Evolutionary conservation across 2,888 invertebrate species (phyloP).

Genomic region (Campoplex capitator): DNA sequence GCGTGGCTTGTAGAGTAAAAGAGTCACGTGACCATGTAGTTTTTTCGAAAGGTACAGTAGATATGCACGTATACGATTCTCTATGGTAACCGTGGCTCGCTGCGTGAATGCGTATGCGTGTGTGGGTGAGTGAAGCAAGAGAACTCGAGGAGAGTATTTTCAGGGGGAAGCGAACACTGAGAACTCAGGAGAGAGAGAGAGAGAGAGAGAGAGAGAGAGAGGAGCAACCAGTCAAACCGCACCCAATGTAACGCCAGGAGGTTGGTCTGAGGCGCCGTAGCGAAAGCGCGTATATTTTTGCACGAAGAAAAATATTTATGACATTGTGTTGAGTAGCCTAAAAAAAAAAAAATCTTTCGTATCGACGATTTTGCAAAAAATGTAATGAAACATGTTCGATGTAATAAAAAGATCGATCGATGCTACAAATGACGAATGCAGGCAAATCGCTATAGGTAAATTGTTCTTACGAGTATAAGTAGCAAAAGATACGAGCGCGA

Average conservation of each 20-base stretch:
- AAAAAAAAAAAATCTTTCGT: not conserved
- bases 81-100: conserved; percentile 16
- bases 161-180: conserved; percentile 57
- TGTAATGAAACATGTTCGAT: not conserved
- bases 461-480: not conserved
- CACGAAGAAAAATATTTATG: conserved; percentile 14
- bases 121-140: conserved; percentile 46
- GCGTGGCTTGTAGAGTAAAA: conserved; percentile 78
- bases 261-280: conserved; percentile 64
- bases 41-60: conserved; percentile 73
- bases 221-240: conserved; percentile 79
- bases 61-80: conserved; percentile 19
- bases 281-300: conserved; percentile 59
- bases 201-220: conserved; percentile 47
- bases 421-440: not conserved
- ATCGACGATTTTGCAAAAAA: not conserved
- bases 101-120: conserved; percentile 6
- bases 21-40: conserved; percentile 81
- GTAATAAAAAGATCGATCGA: not conserved
- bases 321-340: not conserved
- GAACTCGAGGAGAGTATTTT: conserved; percentile 48
- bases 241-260: conserved; percentile 81
- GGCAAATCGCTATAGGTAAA: not conserved
- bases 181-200: conserved; percentile 57
- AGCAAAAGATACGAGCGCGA: conserved; percentile 1